phyloP scores from a whole-genome alignment of 1,140 invertebrate species.

The Drosophila littoralis region DNA sequence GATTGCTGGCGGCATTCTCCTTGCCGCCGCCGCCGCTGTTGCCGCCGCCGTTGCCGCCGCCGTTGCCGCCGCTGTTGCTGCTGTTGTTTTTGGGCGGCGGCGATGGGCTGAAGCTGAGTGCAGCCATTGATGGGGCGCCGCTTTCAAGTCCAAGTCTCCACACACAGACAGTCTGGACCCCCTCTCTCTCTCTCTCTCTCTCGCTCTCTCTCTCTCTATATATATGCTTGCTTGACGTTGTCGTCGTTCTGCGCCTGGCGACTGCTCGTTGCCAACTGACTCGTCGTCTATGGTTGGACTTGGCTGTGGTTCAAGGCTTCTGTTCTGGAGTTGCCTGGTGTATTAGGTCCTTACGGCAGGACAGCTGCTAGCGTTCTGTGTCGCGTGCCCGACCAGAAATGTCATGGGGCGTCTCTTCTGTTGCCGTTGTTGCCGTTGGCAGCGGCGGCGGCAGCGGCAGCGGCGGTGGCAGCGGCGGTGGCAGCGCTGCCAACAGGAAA shows the following conservation, averaged over 20 bases:
- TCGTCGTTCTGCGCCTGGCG: not conserved
- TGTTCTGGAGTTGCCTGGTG: constrained; percentile 15
- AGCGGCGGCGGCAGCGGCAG: constrained; percentile 9
- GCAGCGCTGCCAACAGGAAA: constrained; percentile 68
- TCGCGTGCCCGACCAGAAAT: constrained; percentile 83
- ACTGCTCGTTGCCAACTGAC: constrained; percentile 7
- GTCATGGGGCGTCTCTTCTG: constrained; percentile 62
- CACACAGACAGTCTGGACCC: not conserved
- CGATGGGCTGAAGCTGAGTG: constrained; percentile 53
- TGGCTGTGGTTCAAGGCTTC: not conserved
- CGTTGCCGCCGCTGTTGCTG: no score
- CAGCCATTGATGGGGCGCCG: constrained; percentile 50
- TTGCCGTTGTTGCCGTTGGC: constrained; percentile 6
- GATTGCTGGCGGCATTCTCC: constrained; percentile 24
- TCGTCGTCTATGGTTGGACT: not conserved
- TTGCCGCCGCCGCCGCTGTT: constrained; percentile 25
- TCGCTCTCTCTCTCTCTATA: not conserved
- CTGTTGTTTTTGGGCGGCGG: constrained; percentile 1
- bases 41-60: not conserved
- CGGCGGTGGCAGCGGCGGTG: constrained; percentile 21
- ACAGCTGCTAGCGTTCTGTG: constrained; percentile 83
- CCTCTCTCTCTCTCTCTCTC: no score
- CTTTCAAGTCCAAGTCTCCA: not conserved
- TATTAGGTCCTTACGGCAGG: constrained; percentile 65
- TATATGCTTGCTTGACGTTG: no score